Evolutionary conservation across 2,797 vertebrate species (phyloP).

Genomic region (Syndactyla subalaris): DNA sequence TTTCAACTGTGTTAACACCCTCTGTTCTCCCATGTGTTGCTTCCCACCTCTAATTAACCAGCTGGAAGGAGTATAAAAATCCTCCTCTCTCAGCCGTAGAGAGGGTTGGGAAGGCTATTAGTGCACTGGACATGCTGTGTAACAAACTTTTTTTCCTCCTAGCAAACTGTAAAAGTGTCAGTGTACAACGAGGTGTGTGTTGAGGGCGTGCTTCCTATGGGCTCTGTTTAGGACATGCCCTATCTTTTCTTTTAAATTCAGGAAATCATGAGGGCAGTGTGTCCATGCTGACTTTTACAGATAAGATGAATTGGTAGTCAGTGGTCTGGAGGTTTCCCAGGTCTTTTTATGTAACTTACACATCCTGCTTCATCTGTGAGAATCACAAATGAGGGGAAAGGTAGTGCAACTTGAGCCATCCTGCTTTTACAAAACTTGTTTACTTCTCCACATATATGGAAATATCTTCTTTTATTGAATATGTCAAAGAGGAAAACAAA

Average conservation of each 20-base stretch:
- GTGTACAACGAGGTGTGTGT: not conserved
- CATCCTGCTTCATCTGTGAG: not conserved
- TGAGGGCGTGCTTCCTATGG: not conserved
- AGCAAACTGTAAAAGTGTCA: not conserved
- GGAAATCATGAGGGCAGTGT: not conserved
- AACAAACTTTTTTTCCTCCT: not conserved
- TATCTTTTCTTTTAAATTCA: slow-evolving; percentile 10
- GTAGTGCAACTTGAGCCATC: not conserved
- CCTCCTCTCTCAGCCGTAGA: not conserved
- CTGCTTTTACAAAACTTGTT: not conserved
- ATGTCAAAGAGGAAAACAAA: not conserved
- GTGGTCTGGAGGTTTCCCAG: not conserved
- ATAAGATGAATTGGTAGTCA: not conserved
- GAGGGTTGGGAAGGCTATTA: not conserved
- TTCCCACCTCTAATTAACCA: not conserved
- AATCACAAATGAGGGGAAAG: not conserved
- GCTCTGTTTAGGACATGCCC: not conserved
- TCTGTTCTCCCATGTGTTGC: not conserved
- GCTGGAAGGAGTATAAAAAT: slow-evolving; percentile 1
- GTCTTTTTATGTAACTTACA: not conserved
- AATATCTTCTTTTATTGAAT: not conserved
- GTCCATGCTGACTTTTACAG: slow-evolving; percentile 1
- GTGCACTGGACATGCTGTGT: not conserved
- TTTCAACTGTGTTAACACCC: not conserved
- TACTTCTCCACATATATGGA: not conserved